Evolutionary conservation across 1,140 invertebrate species (phyloP), one percentile per base, ranked within the genome.

Genomic region (Drosophila novamexicana): DNA sequence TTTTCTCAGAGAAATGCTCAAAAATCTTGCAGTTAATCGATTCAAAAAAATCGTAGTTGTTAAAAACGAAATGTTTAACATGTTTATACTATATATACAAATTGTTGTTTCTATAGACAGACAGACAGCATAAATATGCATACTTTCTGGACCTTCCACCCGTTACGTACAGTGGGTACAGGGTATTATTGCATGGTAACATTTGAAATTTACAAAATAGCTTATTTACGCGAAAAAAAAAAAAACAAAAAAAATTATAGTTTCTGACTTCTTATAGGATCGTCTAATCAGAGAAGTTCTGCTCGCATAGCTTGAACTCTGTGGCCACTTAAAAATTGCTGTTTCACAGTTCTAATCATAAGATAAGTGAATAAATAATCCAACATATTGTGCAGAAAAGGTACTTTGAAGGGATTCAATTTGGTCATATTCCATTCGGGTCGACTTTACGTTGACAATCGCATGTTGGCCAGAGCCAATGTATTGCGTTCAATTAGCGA

Each of bases 341-440:
- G 49, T 67, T 61, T 68, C 70, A 53, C 34, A 42, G 16, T 44
- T 22, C 18, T 29, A 56, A 49, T 42, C 32, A 57, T 57, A 65
- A 58, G 44, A 10, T 63, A 42, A 52, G 52, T 67, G 58, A 77
- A 75, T 47, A 81, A 67, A 81, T 81, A 70, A 77, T 70, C 61
- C 72, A 84, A 84, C 65, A 47, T 68, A 88, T 82, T 77, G 83
- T 88, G 79, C 84, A 83, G 50, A 63, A 86, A 82, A 73, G 83
- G 83, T 86, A 86, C 83, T 74, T 86, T 54, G 83, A 81, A 82
- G 82, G 67, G 50, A 50, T 70, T 50, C 10, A 14, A 74, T 68
- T 66, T 77, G 59, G 59, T 57, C 49, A 36, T 47, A 10, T 6
- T 9, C 5, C 36, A 14, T 61, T 47, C 10, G 29, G 12, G 18